Evolutionary conservation across 2,113 vertebrate species (phyloP).

Genomic region (Hypocryptadius cinnamomeus): DNA sequence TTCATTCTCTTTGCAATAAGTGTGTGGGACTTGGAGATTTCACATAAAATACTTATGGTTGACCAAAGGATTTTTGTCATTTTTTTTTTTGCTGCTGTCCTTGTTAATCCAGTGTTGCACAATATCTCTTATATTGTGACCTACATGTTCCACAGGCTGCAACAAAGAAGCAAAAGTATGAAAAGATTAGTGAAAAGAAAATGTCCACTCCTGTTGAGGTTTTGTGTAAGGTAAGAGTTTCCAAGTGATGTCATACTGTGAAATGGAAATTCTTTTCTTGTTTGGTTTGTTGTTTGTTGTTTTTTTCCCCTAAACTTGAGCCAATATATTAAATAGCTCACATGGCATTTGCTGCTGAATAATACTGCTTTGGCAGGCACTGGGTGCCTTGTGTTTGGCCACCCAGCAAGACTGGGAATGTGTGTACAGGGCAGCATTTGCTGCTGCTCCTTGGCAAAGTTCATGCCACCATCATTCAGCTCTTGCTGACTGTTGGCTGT

Average conservation of each 20-base stretch:
- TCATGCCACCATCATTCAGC: not conserved
- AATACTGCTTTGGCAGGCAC: not conserved
- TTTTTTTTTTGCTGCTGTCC: not conserved
- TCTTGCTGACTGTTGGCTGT: not conserved
- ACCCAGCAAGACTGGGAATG: not conserved
- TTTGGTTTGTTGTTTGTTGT: not conserved
- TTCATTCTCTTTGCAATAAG: conserved; percentile 53
- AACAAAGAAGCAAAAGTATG: conserved; percentile 99
- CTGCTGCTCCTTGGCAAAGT: not conserved
- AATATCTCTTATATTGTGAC: conserved; percentile 62
- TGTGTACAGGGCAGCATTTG: not conserved
- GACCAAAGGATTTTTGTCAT: conserved; percentile 34
- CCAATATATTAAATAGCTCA: not conserved
- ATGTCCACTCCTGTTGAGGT: conserved; percentile 99
- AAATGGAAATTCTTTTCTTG: not conserved
- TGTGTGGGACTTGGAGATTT: conserved; percentile 47
- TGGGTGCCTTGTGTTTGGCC: not conserved
- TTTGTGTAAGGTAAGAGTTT: conserved; percentile 91
- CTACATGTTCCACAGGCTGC: conserved; percentile 84
- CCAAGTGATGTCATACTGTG: not conserved
- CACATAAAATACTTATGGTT: conserved; percentile 4
- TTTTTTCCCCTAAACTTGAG: not conserved
- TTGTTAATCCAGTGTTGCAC: conserved; percentile 55
- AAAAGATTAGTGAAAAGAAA: conserved; percentile 99
- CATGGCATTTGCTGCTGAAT: not conserved